Conservation (phyloP, 2,113 vertebrate species). For the Psilopogon haemacephalus region DNA sequence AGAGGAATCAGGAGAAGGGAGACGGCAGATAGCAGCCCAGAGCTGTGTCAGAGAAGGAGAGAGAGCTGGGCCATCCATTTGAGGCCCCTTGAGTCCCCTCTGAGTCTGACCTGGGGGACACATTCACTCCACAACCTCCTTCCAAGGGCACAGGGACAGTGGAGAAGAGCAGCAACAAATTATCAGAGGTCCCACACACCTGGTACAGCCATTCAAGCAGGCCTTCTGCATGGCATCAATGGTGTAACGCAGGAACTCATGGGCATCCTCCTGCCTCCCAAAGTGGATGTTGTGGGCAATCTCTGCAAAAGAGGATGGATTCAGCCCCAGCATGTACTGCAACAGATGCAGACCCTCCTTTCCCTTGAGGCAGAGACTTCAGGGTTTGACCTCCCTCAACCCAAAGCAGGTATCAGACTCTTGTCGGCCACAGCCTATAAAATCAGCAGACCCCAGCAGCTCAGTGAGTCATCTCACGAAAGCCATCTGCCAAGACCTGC, state of each 20-base stretch:
- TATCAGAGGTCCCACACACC: constrained; percentile 71
- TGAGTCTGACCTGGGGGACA: background rate
- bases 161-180: background rate
- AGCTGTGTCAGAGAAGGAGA: background rate
- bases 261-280: constrained; percentile 93
- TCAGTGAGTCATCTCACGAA: background rate
- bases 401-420: background rate
- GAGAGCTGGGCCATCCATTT: background rate
- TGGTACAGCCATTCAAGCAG: constrained; percentile 88
- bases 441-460: background rate
- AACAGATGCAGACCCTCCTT: background rate
- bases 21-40: background rate
- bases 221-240: constrained; percentile 97
- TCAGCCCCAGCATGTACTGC: background rate
- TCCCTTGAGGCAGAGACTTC: background rate
- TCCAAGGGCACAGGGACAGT: background rate
- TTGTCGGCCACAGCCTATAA: background rate
- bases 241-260: constrained; percentile 94
- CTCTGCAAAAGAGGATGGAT: constrained; percentile 70
- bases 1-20: background rate
- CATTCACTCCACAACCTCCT: background rate
- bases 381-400: background rate
- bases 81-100: background rate
- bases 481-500: background rate
- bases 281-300: constrained; percentile 93